A percentile compares a stretch with the other conserved stretches of the same genome.
Conservation (phyloP, 2,888 invertebrate species). For the Conus canariensis region DNA sequence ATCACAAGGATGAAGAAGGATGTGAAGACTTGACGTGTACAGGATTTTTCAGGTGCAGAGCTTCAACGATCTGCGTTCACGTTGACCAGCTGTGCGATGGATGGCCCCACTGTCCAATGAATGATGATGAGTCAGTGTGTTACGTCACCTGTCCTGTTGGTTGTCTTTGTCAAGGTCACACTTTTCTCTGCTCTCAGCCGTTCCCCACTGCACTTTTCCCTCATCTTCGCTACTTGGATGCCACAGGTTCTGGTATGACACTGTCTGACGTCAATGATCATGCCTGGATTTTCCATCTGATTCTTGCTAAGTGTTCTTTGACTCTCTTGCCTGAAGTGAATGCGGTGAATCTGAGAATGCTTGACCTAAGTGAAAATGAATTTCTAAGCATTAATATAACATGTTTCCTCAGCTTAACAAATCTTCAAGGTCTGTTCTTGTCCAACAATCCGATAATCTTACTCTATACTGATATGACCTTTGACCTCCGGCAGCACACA, state of each 20-base stretch:
- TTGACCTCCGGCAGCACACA: neutral
- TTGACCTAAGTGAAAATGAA: conserved; percentile 22
- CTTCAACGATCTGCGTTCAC: neutral
- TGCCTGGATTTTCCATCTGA: neutral
- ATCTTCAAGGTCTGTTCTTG: conserved; percentile 8
- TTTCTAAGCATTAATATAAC: neutral
- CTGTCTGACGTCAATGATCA: neutral
- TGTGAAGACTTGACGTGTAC: neutral
- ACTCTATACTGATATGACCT: neutral
- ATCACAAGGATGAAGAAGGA: conserved; percentile 15
- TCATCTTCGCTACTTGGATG: conserved; percentile 9
- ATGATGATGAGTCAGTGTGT: conserved; percentile 17
- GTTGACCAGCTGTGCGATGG: conserved; percentile 18
- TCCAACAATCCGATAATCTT: conserved; percentile 2
- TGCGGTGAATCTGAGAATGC: neutral
- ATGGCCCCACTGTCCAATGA: neutral
- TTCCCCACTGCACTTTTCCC: neutral
- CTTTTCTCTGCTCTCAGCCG: neutral
- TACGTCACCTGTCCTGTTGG: neutral
- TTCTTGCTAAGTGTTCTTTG: neutral
- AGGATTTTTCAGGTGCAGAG: conserved; percentile 6
- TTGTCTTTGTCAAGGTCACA: conserved; percentile 10
- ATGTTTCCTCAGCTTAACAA: neutral
- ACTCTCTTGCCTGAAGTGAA: neutral
- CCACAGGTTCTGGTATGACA: conserved; percentile 14